Conservation (phyloP, 2,888 invertebrate species). For the Parasteatoda lunata region DNA sequence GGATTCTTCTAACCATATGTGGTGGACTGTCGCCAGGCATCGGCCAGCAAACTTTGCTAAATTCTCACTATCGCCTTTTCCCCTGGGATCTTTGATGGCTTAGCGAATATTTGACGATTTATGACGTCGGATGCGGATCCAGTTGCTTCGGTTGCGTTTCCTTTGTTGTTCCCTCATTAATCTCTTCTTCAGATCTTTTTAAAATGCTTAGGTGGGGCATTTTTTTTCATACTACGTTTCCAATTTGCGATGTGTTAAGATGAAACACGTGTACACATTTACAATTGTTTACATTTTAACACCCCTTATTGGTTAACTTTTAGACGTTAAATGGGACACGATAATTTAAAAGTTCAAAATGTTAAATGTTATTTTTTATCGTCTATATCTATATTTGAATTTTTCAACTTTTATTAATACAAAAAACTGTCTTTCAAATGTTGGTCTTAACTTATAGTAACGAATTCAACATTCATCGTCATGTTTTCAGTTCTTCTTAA, state of each 20-base stretch:
- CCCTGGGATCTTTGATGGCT: constrained; percentile 40
- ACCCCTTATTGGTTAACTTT: not conserved
- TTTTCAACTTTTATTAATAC: too few relatives aligned
- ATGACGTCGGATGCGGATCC: constrained; percentile 45
- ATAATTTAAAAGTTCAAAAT: too few relatives aligned
- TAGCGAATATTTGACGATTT: constrained; percentile 64
- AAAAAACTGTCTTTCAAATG: too few relatives aligned
- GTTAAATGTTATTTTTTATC: too few relatives aligned
- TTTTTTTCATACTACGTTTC: constrained; percentile 11
- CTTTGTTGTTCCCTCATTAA: not conserved
- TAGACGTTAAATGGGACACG: too few relatives aligned
- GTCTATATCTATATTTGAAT: too few relatives aligned
- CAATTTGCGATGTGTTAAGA: not conserved
- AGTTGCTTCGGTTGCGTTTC: constrained; percentile 27
- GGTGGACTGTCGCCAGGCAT: constrained; percentile 58
- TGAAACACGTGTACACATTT: constrained; percentile 8
- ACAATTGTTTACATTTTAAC: constrained; percentile 13
- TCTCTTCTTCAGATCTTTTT: constrained; percentile 11
- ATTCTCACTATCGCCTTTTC: not conserved
- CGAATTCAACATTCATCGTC: too few relatives aligned
- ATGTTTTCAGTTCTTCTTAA: too few relatives aligned
- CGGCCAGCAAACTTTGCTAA: constrained; percentile 24
- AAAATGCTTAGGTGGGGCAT: not conserved
- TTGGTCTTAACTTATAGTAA: too few relatives aligned
- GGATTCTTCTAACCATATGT: constrained; percentile 45